Evolutionary conservation across 2,888 invertebrate species (phyloP).

Genomic region (Epistrophe grossulariae): DNA sequence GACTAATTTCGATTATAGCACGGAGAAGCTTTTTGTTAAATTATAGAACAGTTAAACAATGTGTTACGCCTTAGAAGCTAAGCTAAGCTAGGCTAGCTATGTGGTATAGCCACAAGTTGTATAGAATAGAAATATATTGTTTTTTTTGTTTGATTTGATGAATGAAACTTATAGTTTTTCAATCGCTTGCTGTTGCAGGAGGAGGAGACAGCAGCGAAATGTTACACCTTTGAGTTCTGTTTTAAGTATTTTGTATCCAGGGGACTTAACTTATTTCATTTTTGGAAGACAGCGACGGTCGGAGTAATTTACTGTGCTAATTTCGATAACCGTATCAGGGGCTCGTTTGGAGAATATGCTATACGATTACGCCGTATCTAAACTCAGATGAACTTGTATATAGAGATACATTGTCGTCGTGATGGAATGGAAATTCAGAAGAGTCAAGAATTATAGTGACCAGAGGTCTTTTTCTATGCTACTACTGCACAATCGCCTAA

Average conservation of each 20-base stretch:
- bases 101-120: slow-evolving; percentile 1
- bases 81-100: neutral
- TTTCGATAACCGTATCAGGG: neutral
- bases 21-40: neutral
- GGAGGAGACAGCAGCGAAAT: neutral
- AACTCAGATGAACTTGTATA: neutral
- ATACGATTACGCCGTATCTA: neutral
- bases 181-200: neutral
- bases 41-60: slow-evolving; percentile 21
- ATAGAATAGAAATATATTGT: neutral
- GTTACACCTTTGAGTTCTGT: neutral
- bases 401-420: neutral
- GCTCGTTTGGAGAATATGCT: neutral
- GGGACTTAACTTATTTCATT: neutral
- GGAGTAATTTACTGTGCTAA: neutral
- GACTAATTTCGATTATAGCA: slow-evolving; percentile 7
- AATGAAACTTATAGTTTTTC: neutral
- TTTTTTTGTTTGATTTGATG: neutral
- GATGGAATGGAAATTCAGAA: neutral
- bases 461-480: too few species aligned
- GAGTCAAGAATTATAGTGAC: neutral
- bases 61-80: neutral
- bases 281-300: neutral
- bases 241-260: neutral
- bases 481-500: too few species aligned